Evolutionary conservation across 2,797 vertebrate species (phyloP), one percentile per base, ranked within the genome.

Genomic region (Myiotriccus ornatus): DNA sequence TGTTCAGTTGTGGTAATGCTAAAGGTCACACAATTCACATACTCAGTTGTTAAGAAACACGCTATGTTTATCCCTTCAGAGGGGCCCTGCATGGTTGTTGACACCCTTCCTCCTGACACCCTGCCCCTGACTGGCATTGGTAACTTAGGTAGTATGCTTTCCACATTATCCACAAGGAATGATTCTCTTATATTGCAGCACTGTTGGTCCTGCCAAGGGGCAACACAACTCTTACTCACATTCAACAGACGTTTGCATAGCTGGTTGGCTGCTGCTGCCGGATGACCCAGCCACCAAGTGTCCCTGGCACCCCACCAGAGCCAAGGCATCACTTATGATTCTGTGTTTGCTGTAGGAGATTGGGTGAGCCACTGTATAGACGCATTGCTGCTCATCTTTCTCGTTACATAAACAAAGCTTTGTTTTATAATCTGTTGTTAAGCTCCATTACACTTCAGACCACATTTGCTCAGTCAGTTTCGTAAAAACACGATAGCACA

Each of bases 101-200:
- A 32, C 25, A 37, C 6, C 3, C 4, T 46, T 22, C 3, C 19
- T 20, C 22, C 62, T n/a, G 37, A 11, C 22, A 39, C 13, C 34
- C 27, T 53, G 34, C 8, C n/a, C 43, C 35, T 50, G 24, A 22
- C 7, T 1, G 15, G 19, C n/a, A 9, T 0, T 0, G 0, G 10
- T n/a, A 57, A 9, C 1, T 0, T 1, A 23, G 60, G 14, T 19
- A 12, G 2, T 11, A 32, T 34, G 20, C 43, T 53, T 44, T 35
- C 35, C 18, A 3, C 5, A 1, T 34, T 30, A 7, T n/a, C 22
- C 10, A 17, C 2, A 3, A 30, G 14, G 12, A 30, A 2, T 1
- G 14, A 30, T n/a, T 47, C 32, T 28, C 28, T 73, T 50, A 8
- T 13, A 13, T 6, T 0, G 0, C 21, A 10, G 23, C 25, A 1